Conservation (phyloP, 2,888 invertebrate species). For the Portevinia maculata region DNA sequence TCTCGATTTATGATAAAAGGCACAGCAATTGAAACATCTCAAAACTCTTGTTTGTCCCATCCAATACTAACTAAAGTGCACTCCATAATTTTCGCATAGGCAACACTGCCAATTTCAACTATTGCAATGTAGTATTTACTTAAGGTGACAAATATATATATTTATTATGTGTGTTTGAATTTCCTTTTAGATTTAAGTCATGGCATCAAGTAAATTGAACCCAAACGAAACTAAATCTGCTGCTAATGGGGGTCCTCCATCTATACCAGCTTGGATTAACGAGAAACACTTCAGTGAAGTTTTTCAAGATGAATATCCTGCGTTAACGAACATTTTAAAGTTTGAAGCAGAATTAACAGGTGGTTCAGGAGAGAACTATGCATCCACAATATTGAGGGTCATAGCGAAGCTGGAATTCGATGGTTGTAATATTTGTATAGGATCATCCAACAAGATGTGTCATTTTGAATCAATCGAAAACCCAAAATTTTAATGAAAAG, state of each 20-base stretch:
- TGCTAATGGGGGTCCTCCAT: background rate
- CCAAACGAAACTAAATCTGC: background rate
- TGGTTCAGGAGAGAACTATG: constrained; percentile 79
- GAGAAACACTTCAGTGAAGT: constrained; percentile 75
- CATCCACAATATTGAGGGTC: constrained; percentile 77
- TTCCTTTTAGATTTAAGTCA: background rate
- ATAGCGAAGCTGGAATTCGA: constrained; percentile 75
- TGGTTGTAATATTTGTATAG: constrained; percentile 67
- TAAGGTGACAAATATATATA: no score
- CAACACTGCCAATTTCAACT: no score
- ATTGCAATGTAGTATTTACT: no score
- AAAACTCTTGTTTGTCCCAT: no score
- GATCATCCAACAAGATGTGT: background rate
- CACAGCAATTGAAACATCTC: no score
- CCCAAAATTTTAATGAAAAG: no score
- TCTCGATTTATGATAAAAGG: no score
- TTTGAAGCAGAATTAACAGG: constrained; percentile 75
- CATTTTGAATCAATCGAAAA: no score
- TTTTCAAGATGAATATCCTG: constrained; percentile 74
- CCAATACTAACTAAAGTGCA: no score
- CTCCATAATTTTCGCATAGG: no score
- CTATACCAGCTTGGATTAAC: constrained; percentile 65
- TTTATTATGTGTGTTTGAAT: background rate
- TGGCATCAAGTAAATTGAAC: background rate
- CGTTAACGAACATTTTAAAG: constrained; percentile 74